phyloP scores from a whole-genome alignment of 2,888 invertebrate species.

The Chrysomela aeneicollis region DNA sequence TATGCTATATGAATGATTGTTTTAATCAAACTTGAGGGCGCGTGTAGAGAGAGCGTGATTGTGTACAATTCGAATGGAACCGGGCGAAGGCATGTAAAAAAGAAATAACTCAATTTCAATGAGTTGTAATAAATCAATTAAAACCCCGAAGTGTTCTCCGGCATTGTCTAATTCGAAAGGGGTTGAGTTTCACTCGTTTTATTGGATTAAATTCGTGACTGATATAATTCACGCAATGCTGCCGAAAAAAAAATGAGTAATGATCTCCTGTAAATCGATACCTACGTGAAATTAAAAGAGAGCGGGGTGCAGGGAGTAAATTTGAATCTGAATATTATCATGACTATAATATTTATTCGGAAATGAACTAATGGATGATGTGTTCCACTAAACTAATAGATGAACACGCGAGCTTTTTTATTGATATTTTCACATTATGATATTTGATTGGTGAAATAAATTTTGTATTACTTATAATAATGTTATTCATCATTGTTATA shows the following conservation, averaged over 20 bases:
- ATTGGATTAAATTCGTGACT: slow-evolving; percentile 5
- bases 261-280: not conserved
- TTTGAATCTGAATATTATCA: too few relatives aligned
- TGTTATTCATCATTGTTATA: too few relatives aligned
- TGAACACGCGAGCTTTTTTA: too few relatives aligned
- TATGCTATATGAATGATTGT: not conserved
- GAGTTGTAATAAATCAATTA: slow-evolving; percentile 36
- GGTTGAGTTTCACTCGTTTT: not conserved
- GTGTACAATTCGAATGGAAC: slow-evolving; percentile 25
- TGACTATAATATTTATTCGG: too few relatives aligned
- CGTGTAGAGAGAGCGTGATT: slow-evolving; percentile 29
- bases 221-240: slow-evolving; percentile 4
- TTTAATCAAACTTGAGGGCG: slow-evolving; percentile 14
- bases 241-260: not conserved
- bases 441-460: too few relatives aligned
- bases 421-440: too few relatives aligned
- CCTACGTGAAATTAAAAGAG: not conserved
- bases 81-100: slow-evolving; percentile 27
- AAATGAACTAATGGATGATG: too few relatives aligned
- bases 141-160: slow-evolving; percentile 7
- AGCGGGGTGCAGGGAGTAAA: not conserved
- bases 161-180: slow-evolving; percentile 6
- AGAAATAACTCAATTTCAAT: slow-evolving; percentile 35
- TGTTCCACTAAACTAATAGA: too few relatives aligned
- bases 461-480: too few relatives aligned